A percentile compares a stretch with the other conserved stretches of the same genome.
Conservation (phyloP, 1,140 invertebrate species). For the Nasonia giraulti region DNA sequence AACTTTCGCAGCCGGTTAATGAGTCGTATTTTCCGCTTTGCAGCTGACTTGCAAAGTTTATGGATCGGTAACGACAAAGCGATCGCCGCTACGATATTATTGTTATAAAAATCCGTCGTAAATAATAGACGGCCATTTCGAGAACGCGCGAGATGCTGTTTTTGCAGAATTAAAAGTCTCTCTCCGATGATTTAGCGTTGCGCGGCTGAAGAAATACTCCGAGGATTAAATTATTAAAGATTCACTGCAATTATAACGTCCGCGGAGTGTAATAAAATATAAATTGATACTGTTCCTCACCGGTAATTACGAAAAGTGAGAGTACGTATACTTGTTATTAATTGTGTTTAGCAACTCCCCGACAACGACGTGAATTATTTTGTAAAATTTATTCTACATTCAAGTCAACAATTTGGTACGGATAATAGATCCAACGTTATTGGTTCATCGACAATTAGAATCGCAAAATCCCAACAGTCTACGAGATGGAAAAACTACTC, state of each 20-base stretch:
- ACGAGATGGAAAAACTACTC: background rate
- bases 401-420: no score
- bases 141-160: no score
- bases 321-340: background rate
- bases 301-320: background rate
- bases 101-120: background rate
- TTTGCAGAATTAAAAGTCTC: background rate
- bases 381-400: no score
- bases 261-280: no score
- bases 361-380: no score
- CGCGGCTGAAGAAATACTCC: background rate
- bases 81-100: background rate
- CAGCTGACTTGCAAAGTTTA: conserved; percentile 4
- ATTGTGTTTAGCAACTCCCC: no score
- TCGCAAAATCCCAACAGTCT: background rate
- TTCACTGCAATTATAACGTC: background rate
- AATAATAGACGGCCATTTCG: background rate
- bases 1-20: conserved; percentile 27
- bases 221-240: background rate
- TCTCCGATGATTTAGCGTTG: background rate
- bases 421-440: no score
- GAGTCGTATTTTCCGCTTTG: background rate
- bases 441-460: no score
- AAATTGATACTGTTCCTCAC: no score
- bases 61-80: background rate